Percentiles rank a stretch among this genome's conserved stretches.
These are phyloP conservation scores for Drosophila burlai DNA, from an alignment of 1,140 invertebrate species.

Conservation along the genomic window DNA sequence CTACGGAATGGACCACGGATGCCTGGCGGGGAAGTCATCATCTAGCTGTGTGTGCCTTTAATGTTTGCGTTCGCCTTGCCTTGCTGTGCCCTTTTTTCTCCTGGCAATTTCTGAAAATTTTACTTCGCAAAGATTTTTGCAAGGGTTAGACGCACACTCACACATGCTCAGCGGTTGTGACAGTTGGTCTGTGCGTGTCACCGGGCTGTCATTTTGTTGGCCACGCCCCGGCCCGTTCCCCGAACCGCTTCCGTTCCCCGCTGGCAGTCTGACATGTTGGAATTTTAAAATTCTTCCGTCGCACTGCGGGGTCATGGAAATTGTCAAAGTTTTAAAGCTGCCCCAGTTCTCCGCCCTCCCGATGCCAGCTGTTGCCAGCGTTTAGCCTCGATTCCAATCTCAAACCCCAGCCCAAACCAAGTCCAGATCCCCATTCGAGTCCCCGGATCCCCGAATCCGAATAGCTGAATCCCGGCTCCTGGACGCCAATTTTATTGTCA, in stretches of 20 bases:
- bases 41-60: slow-evolving; percentile 57
- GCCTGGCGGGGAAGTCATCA: slow-evolving; percentile 53
- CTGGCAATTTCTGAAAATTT: slow-evolving; percentile 73
- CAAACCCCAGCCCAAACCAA: slow-evolving; percentile 3
- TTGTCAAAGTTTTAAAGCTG: slow-evolving; percentile 78
- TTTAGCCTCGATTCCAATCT: slow-evolving; percentile 44
- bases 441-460: slow-evolving; percentile 6
- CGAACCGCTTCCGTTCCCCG: slow-evolving; percentile 2
- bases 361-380: slow-evolving; percentile 68
- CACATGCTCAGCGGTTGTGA: slow-evolving; percentile 62
- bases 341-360: slow-evolving; percentile 5
- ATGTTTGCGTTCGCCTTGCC: slow-evolving; percentile 44
- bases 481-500: slow-evolving; percentile 74
- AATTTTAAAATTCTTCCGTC: slow-evolving; percentile 79
- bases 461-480: slow-evolving; percentile 21
- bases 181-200: slow-evolving; percentile 83
- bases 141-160: slow-evolving; percentile 66
- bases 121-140: slow-evolving; percentile 66
- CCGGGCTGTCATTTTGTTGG: slow-evolving; percentile 73
- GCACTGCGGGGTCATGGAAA: slow-evolving; percentile 72
- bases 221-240: slow-evolving; percentile 46
- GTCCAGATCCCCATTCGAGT: slow-evolving; percentile 28
- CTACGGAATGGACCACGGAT: slow-evolving; percentile 33
- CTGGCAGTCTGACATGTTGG: slow-evolving; percentile 57
- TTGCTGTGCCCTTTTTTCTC: slow-evolving; percentile 31